These are phyloP conservation scores for Nebria salina DNA, from an alignment of 2,888 invertebrate species.

Conservation along the genomic window DNA sequence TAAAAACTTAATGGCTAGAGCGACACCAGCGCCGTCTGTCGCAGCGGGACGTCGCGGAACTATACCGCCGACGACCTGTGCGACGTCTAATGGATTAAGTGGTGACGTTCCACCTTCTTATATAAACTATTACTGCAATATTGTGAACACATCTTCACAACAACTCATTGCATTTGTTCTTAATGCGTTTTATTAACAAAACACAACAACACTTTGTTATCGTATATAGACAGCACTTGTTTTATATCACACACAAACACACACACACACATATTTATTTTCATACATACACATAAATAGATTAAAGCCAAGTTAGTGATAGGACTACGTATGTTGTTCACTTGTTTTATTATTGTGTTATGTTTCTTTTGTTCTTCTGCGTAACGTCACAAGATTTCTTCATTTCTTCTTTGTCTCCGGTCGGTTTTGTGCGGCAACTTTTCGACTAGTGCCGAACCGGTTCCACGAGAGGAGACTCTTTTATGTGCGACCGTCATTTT, in stretches of 20 bases:
- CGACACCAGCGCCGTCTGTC: not conserved
- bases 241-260: not conserved
- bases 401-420: conserved; percentile 8
- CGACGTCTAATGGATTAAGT: not conserved
- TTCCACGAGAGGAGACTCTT: not conserved
- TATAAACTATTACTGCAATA: not conserved
- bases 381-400: conserved; percentile 12
- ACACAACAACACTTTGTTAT: not conserved
- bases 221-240: too few relatives aligned
- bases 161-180: not conserved
- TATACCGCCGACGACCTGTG: not conserved
- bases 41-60: not conserved
- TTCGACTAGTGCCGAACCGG: not conserved
- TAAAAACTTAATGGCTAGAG: conserved; percentile 17
- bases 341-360: conserved; percentile 24
- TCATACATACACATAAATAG: not conserved
- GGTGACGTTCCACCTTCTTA: not conserved
- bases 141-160: not conserved
- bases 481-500: conserved; percentile 23
- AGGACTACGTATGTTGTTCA: not conserved
- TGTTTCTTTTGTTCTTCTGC: conserved; percentile 20
- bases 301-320: not conserved
- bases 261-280: too few relatives aligned
- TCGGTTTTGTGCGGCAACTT: not conserved
- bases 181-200: not conserved